Percentiles rank a stretch among this genome's conserved stretches.
These are phyloP conservation scores for Anadara kagoshimensis DNA, from an alignment of 1,140 invertebrate genomes.

Conservation along the genomic window DNA sequence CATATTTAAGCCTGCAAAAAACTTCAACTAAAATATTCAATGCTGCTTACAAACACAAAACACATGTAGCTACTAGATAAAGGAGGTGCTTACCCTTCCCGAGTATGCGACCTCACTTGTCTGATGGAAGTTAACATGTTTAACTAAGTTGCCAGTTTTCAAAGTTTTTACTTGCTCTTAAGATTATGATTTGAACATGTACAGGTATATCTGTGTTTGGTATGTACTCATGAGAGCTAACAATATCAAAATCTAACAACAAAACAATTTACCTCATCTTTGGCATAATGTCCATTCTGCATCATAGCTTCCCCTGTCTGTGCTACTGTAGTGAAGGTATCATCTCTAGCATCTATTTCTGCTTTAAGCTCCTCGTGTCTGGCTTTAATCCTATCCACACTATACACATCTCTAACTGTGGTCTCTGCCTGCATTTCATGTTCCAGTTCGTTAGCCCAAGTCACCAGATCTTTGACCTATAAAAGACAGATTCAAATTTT, in stretches of 20 bases:
- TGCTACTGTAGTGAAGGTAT: constrained; percentile 86
- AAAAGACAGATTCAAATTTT: background rate
- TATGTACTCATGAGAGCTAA: background rate
- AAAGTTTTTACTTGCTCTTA: too few relatives aligned
- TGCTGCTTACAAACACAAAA: background rate
- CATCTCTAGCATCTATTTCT: constrained; percentile 95
- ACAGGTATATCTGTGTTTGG: too few relatives aligned
- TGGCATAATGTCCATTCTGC: constrained; percentile 84
- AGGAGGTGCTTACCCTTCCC: too few relatives aligned
- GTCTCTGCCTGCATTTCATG: constrained; percentile 87
- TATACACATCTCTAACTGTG: constrained; percentile 89
- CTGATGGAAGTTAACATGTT: too few relatives aligned
- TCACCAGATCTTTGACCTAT: constrained; percentile 91
- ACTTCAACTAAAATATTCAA: too few relatives aligned
- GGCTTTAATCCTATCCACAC: constrained; percentile 89
- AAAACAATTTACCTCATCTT: constrained; percentile 76
- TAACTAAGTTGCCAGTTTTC: too few relatives aligned
- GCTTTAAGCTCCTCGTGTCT: constrained; percentile 90
- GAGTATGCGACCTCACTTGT: too few relatives aligned
- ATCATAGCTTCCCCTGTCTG: constrained; percentile 89
- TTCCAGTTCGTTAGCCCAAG: constrained; percentile 88
- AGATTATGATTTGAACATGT: too few relatives aligned
- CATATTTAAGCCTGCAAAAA: too few relatives aligned
- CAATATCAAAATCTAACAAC: background rate
- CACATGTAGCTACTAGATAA: too few relatives aligned